Conservation (phyloP, 2,888 invertebrate species). For the Polydrusus cervinus region DNA sequence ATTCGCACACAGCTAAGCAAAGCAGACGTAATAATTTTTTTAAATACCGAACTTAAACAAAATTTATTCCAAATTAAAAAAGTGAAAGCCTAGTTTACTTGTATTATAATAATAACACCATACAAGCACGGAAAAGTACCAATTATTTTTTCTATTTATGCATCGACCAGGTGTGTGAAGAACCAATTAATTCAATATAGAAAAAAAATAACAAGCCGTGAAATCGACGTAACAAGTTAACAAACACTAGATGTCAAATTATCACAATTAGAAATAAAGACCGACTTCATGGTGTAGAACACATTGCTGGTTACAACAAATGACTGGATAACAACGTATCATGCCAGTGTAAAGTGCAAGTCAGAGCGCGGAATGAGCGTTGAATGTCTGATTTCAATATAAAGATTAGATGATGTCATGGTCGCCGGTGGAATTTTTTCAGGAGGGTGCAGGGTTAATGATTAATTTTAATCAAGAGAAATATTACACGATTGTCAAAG, state of each 20-base stretch:
- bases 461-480: too few species aligned
- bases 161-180: conserved; percentile 32
- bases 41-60: too few species aligned
- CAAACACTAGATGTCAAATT: conserved; percentile 62
- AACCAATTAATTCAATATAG: conserved; percentile 37
- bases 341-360: conserved; percentile 63
- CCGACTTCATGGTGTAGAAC: conserved; percentile 57
- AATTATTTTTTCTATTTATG: conserved; percentile 20
- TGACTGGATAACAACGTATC: conserved; percentile 60
- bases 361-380: conserved; percentile 56
- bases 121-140: not conserved
- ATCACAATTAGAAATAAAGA: conserved; percentile 63
- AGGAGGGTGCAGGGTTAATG: too few species aligned
- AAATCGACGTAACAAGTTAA: conserved; percentile 60
- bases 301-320: conserved; percentile 59
- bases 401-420: not conserved
- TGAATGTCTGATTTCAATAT: not conserved
- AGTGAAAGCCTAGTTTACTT: not conserved
- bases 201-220: conserved; percentile 59
- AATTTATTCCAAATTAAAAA: too few species aligned
- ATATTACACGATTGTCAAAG: too few species aligned
- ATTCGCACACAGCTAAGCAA: too few species aligned
- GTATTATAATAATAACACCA: not conserved
- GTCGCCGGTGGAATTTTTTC: too few species aligned
- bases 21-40: too few species aligned